These are phyloP conservation scores for Drosophila kanapiae DNA, from an alignment of 1,140 invertebrate genomes.

Conservation along the genomic window DNA sequence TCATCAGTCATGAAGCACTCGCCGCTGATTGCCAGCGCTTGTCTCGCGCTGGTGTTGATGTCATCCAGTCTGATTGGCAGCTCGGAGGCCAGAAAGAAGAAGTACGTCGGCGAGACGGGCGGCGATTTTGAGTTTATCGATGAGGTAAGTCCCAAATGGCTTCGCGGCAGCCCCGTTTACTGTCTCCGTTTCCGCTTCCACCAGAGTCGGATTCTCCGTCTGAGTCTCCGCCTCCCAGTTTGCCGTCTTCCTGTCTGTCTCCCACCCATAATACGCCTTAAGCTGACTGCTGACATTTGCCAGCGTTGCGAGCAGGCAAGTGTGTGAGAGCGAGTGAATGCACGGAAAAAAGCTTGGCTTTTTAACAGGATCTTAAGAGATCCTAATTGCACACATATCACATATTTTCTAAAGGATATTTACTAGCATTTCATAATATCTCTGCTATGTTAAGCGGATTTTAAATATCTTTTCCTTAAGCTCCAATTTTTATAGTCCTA, in stretches of 20 bases:
- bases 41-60: conserved; percentile 82
- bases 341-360: not conserved
- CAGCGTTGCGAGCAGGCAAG: conserved; percentile 25
- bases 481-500: not conserved
- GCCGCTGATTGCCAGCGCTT: conserved; percentile 78
- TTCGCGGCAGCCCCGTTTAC: conserved; percentile 38
- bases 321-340: conserved; percentile 1
- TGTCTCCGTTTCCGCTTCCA: conserved; percentile 28
- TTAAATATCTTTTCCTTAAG: too few relatives aligned
- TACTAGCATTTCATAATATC: too few relatives aligned
- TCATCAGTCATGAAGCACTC: conserved; percentile 73
- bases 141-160: conserved; percentile 83
- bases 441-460: too few relatives aligned
- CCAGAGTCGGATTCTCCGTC: conserved; percentile 17
- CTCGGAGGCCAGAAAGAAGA: conserved; percentile 82
- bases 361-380: not conserved
- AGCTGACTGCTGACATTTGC: conserved; percentile 63
- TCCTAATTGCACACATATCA: not conserved
- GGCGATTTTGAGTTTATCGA: conserved; percentile 85
- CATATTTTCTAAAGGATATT: not conserved
- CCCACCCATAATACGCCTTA: conserved; percentile 66
- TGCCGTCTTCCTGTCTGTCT: conserved; percentile 56
- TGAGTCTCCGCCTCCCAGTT: conserved; percentile 36
- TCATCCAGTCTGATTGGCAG: conserved; percentile 76
- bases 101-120: conserved; percentile 83